Base-by-base conservation (phyloP, 2,888 invertebrate genomes). In the Ornithoptera alexandrae region DNA sequence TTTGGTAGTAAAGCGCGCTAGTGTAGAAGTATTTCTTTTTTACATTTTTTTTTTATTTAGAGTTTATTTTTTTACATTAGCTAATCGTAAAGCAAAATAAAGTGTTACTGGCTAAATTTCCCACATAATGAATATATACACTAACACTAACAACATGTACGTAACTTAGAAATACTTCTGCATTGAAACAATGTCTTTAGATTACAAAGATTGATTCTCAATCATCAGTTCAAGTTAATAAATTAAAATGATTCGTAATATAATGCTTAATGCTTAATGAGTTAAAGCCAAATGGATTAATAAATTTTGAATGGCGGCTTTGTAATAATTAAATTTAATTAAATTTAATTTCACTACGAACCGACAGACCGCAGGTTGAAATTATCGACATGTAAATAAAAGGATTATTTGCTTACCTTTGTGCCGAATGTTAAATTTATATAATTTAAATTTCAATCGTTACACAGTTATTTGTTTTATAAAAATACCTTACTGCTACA, bases 311-410 rank as follows among this genome's bases (percentile, higher is more conserved):
- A 50, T 64, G 18, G 20, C 20, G 61, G 53, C 60, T 30, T 22
- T 53, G 61, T 17, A 53, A 61, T 67, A 61, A 66, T 60, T 66
- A 53, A 66, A 66, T 65, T 46, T 39, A 59, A 66, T 30, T 30
- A 46, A 66, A 66, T 66, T 67, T 36, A 67, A 61, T 66, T 66
- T 53, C 61, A 36, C 61, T 53, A 53, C 53, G 61, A 39, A 67
- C 22, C 24, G 30, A 53, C 53, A 39, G 61, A 61, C 67, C 61
- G 39, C 67, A 67, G 53, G 20, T 60, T 67, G 61, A 61, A 67
- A 67, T 61, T 61, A 67, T 53, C 67, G 53, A 60, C 39, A 61
- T 53, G 67, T 61, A 39, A 67, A 67, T 67, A 61, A 61, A 22
- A 53, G 42, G 53, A 61, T 67, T 67, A 67, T 67, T 61, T 61